Conservation (phyloP, 1,140 invertebrate species). For the Lanistes nyassanus region DNA sequence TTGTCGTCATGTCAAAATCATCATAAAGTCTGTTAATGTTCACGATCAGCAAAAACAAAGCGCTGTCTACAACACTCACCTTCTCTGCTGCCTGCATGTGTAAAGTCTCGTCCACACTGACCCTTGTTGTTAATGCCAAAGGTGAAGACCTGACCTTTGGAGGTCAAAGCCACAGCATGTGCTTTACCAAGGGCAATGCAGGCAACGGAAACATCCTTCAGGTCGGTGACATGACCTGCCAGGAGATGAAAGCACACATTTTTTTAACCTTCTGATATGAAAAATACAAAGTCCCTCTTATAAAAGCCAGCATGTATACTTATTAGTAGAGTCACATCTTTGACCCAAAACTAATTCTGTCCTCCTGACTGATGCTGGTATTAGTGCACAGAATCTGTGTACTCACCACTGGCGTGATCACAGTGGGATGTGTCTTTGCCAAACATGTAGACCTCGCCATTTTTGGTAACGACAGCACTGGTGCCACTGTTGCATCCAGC, state of each 20-base stretch:
- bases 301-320: background rate
- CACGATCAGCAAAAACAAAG: no score
- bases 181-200: constrained; percentile 94
- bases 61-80: constrained; percentile 57
- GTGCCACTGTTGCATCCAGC: constrained; percentile 95
- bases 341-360: background rate
- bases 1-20: no score
- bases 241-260: constrained; percentile 12
- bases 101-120: constrained; percentile 92
- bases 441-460: constrained; percentile 91
- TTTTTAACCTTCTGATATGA: background rate
- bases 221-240: constrained; percentile 68
- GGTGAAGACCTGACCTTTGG: constrained; percentile 90
- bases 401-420: constrained; percentile 77
- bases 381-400: background rate
- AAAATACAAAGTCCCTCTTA: background rate
- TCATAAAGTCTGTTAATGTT: no score
- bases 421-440: constrained; percentile 93
- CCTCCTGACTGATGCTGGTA: background rate
- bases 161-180: constrained; percentile 88
- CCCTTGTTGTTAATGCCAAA: constrained; percentile 98
- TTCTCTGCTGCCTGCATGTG: constrained; percentile 74
- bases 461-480: constrained; percentile 88
- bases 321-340: background rate
- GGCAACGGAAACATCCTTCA: constrained; percentile 84